Conservation (phyloP, 2,888 invertebrate genomes). For the Drosophila suboccidentalis region DNA sequence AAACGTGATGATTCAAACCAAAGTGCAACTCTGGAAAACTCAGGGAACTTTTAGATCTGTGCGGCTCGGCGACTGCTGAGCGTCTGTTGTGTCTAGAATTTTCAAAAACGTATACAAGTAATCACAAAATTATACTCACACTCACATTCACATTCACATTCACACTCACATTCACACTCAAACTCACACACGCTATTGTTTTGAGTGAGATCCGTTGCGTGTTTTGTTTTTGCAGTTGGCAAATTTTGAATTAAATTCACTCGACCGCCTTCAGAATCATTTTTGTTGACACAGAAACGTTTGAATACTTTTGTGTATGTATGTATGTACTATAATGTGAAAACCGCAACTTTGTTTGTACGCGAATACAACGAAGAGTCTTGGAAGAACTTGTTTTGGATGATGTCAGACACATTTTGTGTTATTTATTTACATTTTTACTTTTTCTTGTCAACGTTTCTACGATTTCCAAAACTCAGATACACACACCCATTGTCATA, state of each 20-base stretch:
- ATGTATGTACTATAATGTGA: conserved; percentile 10
- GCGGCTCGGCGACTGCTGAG: conserved; percentile 41
- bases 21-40: not conserved
- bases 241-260: conserved; percentile 42
- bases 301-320: conserved; percentile 24
- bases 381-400: conserved; percentile 57
- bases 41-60: conserved; percentile 44
- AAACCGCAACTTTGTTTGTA: conserved; percentile 27
- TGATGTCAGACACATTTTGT: conserved; percentile 70
- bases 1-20: conserved; percentile 6
- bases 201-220: conserved; percentile 51
- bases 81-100: conserved; percentile 43
- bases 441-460: conserved; percentile 5
- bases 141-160: conserved; percentile 10
- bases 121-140: conserved; percentile 14
- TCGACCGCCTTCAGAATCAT: conserved; percentile 30
- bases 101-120: conserved; percentile 24
- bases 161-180: conserved; percentile 13
- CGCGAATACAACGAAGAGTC: conserved; percentile 2
- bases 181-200: conserved; percentile 22
- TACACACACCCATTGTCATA: not conserved
- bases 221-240: conserved; percentile 34
- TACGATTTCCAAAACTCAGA: conserved; percentile 10
- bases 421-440: conserved; percentile 42
- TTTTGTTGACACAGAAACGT: conserved; percentile 59